A percentile compares a stretch with the other conserved stretches of the same genome.
Evolutionary conservation across 2,797 vertebrate species (phyloP).

Genomic region (Ceyx erithaca): DNA sequence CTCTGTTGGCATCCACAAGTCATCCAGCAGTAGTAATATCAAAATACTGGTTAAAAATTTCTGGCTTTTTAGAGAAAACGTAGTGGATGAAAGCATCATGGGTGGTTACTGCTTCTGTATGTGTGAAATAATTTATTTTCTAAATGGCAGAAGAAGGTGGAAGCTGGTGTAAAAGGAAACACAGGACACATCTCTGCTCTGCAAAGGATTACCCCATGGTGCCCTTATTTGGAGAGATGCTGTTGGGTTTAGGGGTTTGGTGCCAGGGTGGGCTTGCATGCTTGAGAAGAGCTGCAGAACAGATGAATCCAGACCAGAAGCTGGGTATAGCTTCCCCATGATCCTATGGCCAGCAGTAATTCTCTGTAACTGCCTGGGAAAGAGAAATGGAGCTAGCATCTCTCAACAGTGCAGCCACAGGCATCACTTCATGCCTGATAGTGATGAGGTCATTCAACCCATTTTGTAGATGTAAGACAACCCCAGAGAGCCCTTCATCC

Average conservation of each 20-base stretch:
- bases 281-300: not conserved
- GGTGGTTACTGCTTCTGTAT: not conserved
- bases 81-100: not conserved
- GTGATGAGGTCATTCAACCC: not conserved
- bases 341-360: not conserved
- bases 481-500: too few relatives aligned
- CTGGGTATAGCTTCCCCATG: rapidly evolving
- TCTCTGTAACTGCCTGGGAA: not conserved
- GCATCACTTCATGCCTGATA: not conserved
- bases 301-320: not conserved
- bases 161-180: not conserved
- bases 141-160: not conserved
- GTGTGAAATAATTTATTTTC: not conserved
- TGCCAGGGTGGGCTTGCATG: not conserved
- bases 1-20: not conserved
- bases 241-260: too few relatives aligned
- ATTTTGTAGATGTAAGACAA: not conserved
- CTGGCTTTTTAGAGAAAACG: not conserved
- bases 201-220: not conserved
- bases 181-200: not conserved
- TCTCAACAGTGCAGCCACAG: not conserved
- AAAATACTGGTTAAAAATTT: not conserved
- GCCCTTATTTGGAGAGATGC: not conserved
- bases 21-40: not conserved
- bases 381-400: rapidly evolving